phyloP scores from a whole-genome alignment of 2,797 vertebrate species.

The Acanthis flammea region DNA sequence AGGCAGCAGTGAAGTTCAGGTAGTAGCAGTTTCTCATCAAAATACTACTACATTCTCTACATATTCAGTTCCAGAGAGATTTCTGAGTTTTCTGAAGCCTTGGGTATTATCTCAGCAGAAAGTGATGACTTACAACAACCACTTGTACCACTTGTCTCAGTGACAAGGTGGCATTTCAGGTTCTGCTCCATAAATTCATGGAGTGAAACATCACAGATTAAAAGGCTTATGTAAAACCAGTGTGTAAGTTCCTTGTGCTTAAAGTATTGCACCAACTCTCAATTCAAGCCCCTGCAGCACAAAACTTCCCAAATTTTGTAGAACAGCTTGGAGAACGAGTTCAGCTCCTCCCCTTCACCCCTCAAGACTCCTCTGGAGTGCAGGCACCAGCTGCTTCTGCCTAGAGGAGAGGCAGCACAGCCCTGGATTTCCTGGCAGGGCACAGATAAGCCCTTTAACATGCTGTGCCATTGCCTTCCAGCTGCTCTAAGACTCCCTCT shows the following conservation, averaged over 20 bases:
- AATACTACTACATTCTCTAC: neutral
- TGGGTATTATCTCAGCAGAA: neutral
- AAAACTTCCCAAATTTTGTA: neutral
- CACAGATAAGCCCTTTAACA: rapidly evolving
- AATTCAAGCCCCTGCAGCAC: neutral
- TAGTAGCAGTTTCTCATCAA: neutral
- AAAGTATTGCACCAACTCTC: neutral
- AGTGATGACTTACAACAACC: neutral
- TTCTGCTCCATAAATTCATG: neutral
- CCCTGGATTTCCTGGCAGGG: neutral
- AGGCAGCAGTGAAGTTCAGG: neutral
- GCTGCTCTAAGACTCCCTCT: neutral
- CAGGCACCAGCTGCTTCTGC: neutral
- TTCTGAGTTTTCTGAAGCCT: neutral
- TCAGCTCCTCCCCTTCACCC: neutral
- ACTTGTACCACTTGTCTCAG: neutral
- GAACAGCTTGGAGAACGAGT: neutral
- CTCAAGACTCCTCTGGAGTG: neutral
- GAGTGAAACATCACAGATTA: neutral
- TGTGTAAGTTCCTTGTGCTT: neutral
- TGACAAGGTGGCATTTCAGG: neutral
- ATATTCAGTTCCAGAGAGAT: neutral
- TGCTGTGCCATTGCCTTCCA: rapidly evolving
- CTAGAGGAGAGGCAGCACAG: neutral
- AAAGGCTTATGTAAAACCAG: neutral